Evolutionary conservation across 2,797 vertebrate genomes (phyloP).

Genomic region (Amphiprion clarkii): DNA sequence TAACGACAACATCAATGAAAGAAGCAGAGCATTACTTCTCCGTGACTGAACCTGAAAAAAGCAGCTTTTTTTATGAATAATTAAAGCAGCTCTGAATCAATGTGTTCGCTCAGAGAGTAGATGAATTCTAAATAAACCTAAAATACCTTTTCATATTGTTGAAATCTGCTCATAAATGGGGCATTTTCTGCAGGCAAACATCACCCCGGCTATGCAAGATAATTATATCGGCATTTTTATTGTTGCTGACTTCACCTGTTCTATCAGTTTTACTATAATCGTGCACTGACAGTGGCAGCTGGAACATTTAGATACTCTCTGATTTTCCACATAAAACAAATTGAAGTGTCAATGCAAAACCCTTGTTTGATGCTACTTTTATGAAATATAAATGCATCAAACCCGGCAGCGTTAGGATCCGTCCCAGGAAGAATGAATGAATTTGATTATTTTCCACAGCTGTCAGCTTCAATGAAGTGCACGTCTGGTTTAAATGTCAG

Average conservation of each 20-base stretch:
- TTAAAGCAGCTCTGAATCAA: constrained; percentile 44
- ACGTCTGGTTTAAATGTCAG: constrained; percentile 74
- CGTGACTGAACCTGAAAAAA: constrained; percentile 19
- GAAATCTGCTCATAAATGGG: constrained; percentile 31
- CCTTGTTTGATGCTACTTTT: constrained; percentile 13
- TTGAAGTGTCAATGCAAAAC: background rate
- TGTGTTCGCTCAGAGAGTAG: constrained; percentile 27
- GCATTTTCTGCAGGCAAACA: constrained; percentile 16
- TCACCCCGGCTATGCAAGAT: background rate
- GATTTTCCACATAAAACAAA: background rate
- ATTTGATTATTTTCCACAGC: constrained; percentile 67
- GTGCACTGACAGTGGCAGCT: background rate
- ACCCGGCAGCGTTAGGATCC: constrained; percentile 33
- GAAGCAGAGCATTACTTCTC: constrained; percentile 17
- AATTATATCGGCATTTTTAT: constrained; percentile 5
- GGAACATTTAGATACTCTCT: constrained; percentile 8
- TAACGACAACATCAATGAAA: constrained; percentile 15
- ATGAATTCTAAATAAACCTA: constrained; percentile 34
- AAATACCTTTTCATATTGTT: constrained; percentile 27
- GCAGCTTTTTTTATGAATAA: constrained; percentile 56
- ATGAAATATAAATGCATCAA: constrained; percentile 36
- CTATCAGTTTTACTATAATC: background rate
- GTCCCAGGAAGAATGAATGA: constrained; percentile 49
- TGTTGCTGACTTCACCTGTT: background rate
- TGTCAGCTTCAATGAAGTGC: constrained; percentile 50